Conservation (phyloP, 1,140 invertebrate genomes). For the honey bee (Apis mellifera) region DNA sequence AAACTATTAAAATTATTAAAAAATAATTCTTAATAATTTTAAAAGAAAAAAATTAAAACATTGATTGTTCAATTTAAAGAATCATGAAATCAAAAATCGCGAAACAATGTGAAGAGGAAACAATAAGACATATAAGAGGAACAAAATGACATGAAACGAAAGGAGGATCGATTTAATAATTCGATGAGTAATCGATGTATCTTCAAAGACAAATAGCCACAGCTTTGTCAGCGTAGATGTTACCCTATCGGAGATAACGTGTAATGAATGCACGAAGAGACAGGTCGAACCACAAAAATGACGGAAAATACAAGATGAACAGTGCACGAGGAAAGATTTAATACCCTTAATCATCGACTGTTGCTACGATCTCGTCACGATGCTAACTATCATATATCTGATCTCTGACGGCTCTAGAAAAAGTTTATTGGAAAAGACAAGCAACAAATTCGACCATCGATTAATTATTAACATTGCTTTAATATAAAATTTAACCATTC, state of each 20-base stretch:
- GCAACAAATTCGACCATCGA: not conserved
- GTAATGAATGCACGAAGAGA: conserved; percentile 7
- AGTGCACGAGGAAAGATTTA: conserved; percentile 47
- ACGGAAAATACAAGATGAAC: conserved; percentile 34
- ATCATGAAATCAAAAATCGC: not conserved
- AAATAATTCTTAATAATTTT: too few relatives aligned
- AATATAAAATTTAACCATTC: not conserved
- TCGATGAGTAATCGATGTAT: conserved; percentile 48
- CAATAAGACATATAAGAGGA: too few relatives aligned
- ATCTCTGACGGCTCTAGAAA: not conserved
- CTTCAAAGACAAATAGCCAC: conserved; percentile 45
- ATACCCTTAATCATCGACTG: conserved; percentile 59
- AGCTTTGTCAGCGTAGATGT: conserved; percentile 36
- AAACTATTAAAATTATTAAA: too few relatives aligned
- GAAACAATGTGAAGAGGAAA: not conserved
- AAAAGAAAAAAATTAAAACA: not conserved
- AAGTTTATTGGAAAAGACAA: conserved; percentile 21
- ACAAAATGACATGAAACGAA: not conserved
- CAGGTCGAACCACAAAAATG: not conserved
- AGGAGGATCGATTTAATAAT: conserved; percentile 35
- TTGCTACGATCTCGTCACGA: conserved; percentile 42
- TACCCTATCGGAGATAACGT: not conserved
- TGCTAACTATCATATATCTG: conserved; percentile 15
- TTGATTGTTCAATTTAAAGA: not conserved
- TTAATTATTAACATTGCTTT: not conserved